Evolutionary conservation across 1,140 invertebrate species (phyloP).

Genomic region (Trichonephila clavipes): DNA sequence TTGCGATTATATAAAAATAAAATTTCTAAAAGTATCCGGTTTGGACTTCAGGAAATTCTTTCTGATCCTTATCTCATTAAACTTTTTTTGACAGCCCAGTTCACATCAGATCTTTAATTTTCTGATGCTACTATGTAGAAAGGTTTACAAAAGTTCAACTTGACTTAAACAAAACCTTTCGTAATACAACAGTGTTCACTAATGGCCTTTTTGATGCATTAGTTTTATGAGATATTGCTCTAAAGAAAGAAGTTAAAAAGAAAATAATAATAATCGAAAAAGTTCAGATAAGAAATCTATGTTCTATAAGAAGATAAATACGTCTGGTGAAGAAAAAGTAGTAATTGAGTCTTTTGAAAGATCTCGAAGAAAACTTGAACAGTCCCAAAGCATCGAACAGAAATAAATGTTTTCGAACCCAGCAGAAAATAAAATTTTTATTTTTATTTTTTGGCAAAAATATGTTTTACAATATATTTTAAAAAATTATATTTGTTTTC

Average conservation of each 20-base stretch:
- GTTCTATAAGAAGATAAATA: conserved; percentile 18
- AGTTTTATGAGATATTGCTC: conserved; percentile 7
- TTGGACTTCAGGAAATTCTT: too few relatives aligned
- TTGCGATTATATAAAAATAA: too few relatives aligned
- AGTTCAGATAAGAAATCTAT: neutral
- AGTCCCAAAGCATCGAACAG: neutral
- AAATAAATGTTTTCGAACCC: neutral
- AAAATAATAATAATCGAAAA: neutral
- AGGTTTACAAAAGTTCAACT: too few relatives aligned
- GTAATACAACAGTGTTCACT: too few relatives aligned
- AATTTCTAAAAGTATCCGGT: too few relatives aligned
- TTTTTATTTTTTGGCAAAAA: neutral
- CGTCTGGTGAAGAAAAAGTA: neutral
- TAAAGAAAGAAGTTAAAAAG: neutral
- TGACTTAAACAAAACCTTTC: too few relatives aligned
- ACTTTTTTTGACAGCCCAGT: too few relatives aligned
- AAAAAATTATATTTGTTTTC: neutral
- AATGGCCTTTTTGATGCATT: neutral
- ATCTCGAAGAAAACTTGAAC: conserved; percentile 5
- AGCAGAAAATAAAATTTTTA: neutral
- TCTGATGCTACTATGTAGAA: too few relatives aligned
- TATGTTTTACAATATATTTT: neutral
- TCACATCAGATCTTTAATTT: too few relatives aligned
- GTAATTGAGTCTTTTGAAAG: conserved; percentile 32
- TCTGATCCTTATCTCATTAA: too few relatives aligned